Evolutionary conservation across 1,140 invertebrate species (phyloP).

Genomic region (Magallana gigas): DNA sequence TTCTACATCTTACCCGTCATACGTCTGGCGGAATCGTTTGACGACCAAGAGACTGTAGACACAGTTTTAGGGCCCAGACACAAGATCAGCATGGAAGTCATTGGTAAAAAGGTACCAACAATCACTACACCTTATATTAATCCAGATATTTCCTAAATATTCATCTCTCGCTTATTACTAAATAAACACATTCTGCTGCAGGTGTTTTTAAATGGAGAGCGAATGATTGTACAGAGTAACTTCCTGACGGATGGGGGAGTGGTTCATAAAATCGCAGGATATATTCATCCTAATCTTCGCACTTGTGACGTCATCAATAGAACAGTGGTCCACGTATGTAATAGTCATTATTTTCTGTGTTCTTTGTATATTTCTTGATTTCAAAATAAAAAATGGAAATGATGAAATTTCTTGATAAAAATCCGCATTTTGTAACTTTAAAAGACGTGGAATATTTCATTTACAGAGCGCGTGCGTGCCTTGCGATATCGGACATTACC

Average conservation of each 20-base stretch:
- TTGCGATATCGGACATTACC: constrained; percentile 20
- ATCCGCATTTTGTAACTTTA: no score
- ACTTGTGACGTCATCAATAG: constrained; percentile 55
- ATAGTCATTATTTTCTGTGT: no score
- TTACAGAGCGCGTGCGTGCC: constrained; percentile 53
- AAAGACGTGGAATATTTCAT: background rate
- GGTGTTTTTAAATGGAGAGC: constrained; percentile 59
- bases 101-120: constrained; percentile 52
- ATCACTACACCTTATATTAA: no score
- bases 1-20: constrained; percentile 62
- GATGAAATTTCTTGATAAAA: no score
- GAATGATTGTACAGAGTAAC: constrained; percentile 46
- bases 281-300: constrained; percentile 58
- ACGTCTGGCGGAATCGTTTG: constrained; percentile 54
- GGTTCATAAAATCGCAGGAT: constrained; percentile 58
- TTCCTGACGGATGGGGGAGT: constrained; percentile 60
- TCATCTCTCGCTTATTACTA: no score
- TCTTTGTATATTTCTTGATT: no score
- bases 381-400: no score
- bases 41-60: constrained; percentile 51
- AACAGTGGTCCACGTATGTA: constrained; percentile 31
- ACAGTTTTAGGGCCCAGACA: constrained; percentile 58
- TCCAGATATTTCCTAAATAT: no score
- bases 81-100: constrained; percentile 47
- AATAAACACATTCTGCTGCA: background rate